Evolutionary conservation across 2,888 invertebrate species (phyloP).

Genomic region (Drosophila formosana): DNA sequence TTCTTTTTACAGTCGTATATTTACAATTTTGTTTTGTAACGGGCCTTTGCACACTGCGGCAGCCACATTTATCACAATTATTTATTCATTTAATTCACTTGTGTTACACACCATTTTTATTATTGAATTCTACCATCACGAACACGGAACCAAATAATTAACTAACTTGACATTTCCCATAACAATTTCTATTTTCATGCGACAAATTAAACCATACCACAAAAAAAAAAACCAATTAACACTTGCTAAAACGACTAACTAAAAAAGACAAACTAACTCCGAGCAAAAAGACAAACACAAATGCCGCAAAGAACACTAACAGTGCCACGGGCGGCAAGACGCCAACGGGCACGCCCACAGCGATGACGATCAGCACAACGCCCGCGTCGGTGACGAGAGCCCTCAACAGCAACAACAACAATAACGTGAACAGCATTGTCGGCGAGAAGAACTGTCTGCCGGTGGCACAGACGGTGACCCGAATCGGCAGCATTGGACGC

Average conservation of each 20-base stretch:
- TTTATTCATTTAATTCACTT: slow-evolving; percentile 28
- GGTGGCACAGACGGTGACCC: slow-evolving; percentile 71
- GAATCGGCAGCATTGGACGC: slow-evolving; percentile 83
- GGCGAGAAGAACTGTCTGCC: slow-evolving; percentile 40
- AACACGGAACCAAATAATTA: slow-evolving; percentile 15
- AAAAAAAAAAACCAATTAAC: slow-evolving; percentile 43
- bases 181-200: slow-evolving; percentile 69
- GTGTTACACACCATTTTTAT: slow-evolving; percentile 15
- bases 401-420: slow-evolving; percentile 35
- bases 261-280: slow-evolving; percentile 75
- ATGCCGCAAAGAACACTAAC: slow-evolving; percentile 68
- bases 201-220: slow-evolving; percentile 42
- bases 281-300: slow-evolving; percentile 63
- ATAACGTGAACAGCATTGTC: slow-evolving; percentile 18
- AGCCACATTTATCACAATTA: slow-evolving; percentile 7
- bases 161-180: slow-evolving; percentile 64
- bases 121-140: not conserved
- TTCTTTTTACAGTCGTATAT: slow-evolving; percentile 68
- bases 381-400: slow-evolving; percentile 34
- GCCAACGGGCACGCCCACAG: slow-evolving; percentile 39
- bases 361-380: slow-evolving; percentile 36
- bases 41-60: slow-evolving; percentile 45
- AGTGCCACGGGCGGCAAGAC: slow-evolving; percentile 52
- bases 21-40: slow-evolving; percentile 60
- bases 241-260: slow-evolving; percentile 42